Evolutionary conservation across 2,113 vertebrate species (phyloP), one percentile per base, ranked within the genome.

Genomic region (Pedionomus torquatus): DNA sequence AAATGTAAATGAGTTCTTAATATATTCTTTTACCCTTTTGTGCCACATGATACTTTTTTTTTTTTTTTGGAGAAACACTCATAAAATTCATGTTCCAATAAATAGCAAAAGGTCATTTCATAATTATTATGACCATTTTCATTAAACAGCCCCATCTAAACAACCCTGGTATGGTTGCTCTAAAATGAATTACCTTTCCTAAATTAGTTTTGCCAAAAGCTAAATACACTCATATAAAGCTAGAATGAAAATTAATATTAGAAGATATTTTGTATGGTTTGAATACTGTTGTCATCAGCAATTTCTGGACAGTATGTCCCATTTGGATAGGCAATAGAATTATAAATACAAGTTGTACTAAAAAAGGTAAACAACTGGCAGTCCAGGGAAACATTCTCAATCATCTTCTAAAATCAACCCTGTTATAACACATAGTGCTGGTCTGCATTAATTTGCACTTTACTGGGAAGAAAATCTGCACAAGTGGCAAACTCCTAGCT

Each of bases 201-300:
- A 83, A 96, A 94, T 97, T 93, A 95, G 60, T 93, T 96, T 84
- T 95, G 85, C 72, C 91, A 89, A 93, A 86, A 93, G 70, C 79
- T 79, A 95, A 88, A 84, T 69, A 78, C 12, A 33, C 17, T 41
- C 30, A 26, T 69, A 25, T 64, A 76, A 95, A 93, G 35, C 26
- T 13, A 49, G 28, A 90, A 88, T 78, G 35, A 81, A 85, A 83
- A 93, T 61, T 66, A 81, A 52, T 20, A 54, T 80, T 70, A 17
- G 60, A 46, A 79, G 63, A 46, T 17, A 31, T 57, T 87, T 76
- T 70, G 3, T 28, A 8, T 43, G 54, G 23, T 72, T 92, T 88
- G 33, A 70, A 31, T 26, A 41, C 6, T 39, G 31, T 63, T 39
- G 43, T 60, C 41, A 74, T 86, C 46, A 85, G 63, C 19, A 88